Base-by-base conservation (phyloP, 2,797 vertebrate species). In the Smutsia temminckii region DNA sequence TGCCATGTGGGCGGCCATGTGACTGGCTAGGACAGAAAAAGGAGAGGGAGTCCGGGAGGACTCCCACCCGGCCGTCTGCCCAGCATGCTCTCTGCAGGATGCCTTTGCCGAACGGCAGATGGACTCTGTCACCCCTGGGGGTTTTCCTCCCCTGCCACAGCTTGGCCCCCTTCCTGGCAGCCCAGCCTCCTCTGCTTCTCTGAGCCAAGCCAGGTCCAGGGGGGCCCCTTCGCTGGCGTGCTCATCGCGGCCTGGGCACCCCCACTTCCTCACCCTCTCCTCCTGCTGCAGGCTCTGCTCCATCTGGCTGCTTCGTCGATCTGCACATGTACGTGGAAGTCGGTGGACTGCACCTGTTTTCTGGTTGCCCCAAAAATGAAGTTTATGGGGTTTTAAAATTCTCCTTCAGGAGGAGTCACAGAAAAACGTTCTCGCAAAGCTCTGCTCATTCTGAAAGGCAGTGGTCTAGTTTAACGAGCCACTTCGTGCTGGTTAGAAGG, bases 221-320 rank as follows among this genome's bases (percentile, higher is more conserved):
- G 46, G 46, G 11, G 46, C 46, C 10, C 12, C 46, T 46, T 2
- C 0, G 46, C 46, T 46, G 46, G 46, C 3, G 46, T 46, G 46
- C 46, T 46, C 46, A 12, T 46, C 46, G 2, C 11, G 10, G 46
- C 46, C 46, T 46, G 46, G 46, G 42, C 1, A 2, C 8, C n/a
- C 18, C 3, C 1, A 0, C 1, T 3, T 42, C 23, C 1, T 8
- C 42, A 2, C 32, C 8, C 5, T 55, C 20, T 6, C 25, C 37
- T 2, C 18, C 46, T 1, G 7, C 2, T 5, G 46, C 8, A 29
- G 27, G 51, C 5, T 37, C 68, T 42, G 69, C 71, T 29, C 34
- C 2, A 0, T 1, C 34, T 2, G 3, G 66, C 55, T 2, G 29
- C 14, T 49, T 57, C 11, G 25, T 59, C 59, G n/a, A 53, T 42